Percentiles rank a stretch among this genome's conserved stretches.
These are phyloP conservation scores for Drosophila kanapiae DNA, from an alignment of 1,140 invertebrate species.

Conservation along the genomic window DNA sequence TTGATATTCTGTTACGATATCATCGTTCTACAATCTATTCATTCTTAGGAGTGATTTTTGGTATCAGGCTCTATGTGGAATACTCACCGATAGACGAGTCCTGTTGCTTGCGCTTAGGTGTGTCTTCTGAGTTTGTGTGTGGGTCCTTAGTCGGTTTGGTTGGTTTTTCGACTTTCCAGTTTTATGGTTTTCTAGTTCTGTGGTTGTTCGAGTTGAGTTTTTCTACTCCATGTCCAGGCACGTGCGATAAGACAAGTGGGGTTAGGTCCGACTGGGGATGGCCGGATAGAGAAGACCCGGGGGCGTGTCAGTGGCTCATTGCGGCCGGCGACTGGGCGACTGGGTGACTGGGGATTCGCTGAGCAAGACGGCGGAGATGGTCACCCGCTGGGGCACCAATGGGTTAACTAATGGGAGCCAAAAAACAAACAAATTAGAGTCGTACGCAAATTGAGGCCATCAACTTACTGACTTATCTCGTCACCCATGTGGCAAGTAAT, in stretches of 20 bases:
- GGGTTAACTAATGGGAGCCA: constrained; percentile 39
- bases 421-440: constrained; percentile 51
- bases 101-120: constrained; percentile 22
- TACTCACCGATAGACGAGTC: constrained; percentile 44
- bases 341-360: constrained; percentile 15
- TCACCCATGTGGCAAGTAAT: constrained; percentile 43
- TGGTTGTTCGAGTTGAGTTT: constrained; percentile 3
- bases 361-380: constrained; percentile 29
- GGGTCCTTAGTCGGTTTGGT: constrained; percentile 7
- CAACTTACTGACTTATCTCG: constrained; percentile 52
- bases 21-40: not conserved
- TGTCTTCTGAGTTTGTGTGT: not conserved
- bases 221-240: constrained; percentile 23
- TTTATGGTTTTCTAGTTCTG: constrained; percentile 12
- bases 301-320: constrained; percentile 31
- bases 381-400: constrained; percentile 44
- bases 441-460: constrained; percentile 47
- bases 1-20: too few relatives aligned
- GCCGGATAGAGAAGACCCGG: constrained; percentile 17
- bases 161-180: constrained; percentile 11
- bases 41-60: not conserved
- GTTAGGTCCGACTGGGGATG: constrained; percentile 23
- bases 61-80: not conserved
- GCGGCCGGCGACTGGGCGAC: constrained; percentile 9
- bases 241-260: constrained; percentile 34